Conservation (phyloP, 2,113 vertebrate genomes). For the Sebastes fasciatus region DNA sequence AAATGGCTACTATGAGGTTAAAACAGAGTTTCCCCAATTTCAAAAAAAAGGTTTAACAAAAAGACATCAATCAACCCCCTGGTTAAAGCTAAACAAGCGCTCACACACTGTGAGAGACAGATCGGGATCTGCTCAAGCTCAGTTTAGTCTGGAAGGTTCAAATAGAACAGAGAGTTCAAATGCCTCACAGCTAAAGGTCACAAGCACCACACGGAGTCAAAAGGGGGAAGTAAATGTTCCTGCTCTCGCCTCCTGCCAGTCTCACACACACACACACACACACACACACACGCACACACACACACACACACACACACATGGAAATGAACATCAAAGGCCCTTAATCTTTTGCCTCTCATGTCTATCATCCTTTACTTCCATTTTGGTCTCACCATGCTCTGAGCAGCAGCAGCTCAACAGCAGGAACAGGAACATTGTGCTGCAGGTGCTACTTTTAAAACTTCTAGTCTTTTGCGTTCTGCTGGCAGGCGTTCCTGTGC, state of each 20-base stretch:
- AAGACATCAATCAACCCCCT: conserved; percentile 13
- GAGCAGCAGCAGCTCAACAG: conserved; percentile 41
- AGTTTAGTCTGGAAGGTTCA: conserved; percentile 43
- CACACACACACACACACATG: not conserved
- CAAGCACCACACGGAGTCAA: conserved; percentile 53
- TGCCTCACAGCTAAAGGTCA: conserved; percentile 66
- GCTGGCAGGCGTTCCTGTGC: conserved; percentile 16
- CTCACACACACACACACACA: conserved; percentile 15
- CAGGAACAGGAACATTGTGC: conserved; percentile 51
- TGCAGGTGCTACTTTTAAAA: conserved; percentile 50
- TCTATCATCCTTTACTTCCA: conserved; percentile 48
- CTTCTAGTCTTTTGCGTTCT: conserved; percentile 20
- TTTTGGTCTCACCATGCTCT: conserved; percentile 36
- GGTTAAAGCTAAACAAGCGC: conserved; percentile 17
- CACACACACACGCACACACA: conserved; percentile 17
- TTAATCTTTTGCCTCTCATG: conserved; percentile 56
- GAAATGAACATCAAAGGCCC: conserved; percentile 59
- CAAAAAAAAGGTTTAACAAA: not conserved
- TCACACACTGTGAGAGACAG: conserved; percentile 17
- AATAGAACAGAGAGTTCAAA: conserved; percentile 50
- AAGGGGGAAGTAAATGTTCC: conserved; percentile 37
- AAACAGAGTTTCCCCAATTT: not conserved
- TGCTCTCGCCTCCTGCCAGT: conserved; percentile 6
- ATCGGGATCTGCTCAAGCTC: not conserved
- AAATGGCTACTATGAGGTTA: no score